Evolutionary conservation across 2,113 vertebrate genomes (phyloP).

Genomic region (Guaruba guarouba): DNA sequence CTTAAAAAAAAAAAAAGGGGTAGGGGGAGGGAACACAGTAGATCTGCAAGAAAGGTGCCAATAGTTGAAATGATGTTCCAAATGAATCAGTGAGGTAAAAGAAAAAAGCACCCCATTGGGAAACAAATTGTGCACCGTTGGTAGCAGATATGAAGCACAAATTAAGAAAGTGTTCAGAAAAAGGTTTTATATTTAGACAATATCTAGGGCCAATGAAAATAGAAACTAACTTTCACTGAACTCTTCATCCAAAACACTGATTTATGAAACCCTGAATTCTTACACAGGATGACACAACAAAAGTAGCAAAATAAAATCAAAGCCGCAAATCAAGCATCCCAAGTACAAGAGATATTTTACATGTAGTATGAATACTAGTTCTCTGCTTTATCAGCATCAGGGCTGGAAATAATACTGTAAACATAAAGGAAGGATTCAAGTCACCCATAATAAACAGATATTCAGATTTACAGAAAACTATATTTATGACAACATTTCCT

Average conservation of each 20-base stretch:
- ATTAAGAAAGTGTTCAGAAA: background rate
- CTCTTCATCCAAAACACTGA: background rate
- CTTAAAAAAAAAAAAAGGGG: background rate
- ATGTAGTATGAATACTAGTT: background rate
- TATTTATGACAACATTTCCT: background rate
- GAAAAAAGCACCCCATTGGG: background rate
- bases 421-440: background rate
- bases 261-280: background rate
- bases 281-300: background rate
- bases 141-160: background rate
- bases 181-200: background rate
- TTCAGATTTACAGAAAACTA: background rate
- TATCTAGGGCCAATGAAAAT: background rate
- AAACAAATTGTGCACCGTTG: background rate
- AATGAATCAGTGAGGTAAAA: background rate
- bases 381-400: background rate
- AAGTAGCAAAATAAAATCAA: background rate
- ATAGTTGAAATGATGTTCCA: background rate
- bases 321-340: background rate
- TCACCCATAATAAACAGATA: background rate
- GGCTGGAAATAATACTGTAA: background rate
- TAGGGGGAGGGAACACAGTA: background rate
- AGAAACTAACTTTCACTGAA: background rate
- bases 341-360: background rate
- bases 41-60: background rate